Base-by-base conservation (phyloP, 1,140 invertebrate genomes). In the Dysdera silvatica region DNA sequence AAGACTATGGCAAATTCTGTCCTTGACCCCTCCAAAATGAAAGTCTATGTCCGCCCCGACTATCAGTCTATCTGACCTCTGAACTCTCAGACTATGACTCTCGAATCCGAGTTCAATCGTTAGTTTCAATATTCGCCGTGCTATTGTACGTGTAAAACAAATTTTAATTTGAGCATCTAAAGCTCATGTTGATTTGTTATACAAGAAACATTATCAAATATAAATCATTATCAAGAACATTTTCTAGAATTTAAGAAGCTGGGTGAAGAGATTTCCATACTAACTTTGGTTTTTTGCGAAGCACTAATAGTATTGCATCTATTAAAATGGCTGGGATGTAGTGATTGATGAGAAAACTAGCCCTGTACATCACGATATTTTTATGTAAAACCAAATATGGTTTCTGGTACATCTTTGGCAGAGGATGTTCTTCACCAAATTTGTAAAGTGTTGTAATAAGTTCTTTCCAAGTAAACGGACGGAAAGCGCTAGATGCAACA, bases 381-480 rank as follows among this genome's bases (percentile, higher is more conserved):
- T 66, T 64, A 18, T 67, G 65, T 12, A 66, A 59, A 23, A 18
- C 18, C 10, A 59, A 7, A 7, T 47, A 56, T 16, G 69, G 69
- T 16, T 56, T 67, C 16, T 66, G 65, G 37, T 63, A 70, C 14
- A 69, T n/a, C 48, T 71, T 66, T 2, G 47, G 61, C 6, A 57
- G 37, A 20, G 69, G 70, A 61, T 71, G 16, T 26, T 66, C 45
- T 5, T 64, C 16, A 10, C 60, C 24, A 26, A 70, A 45, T 4
- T 60, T 45, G 20, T 47, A 41, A 16, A 66, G 54, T 12, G 62
- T 47, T 2, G 56, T 20, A 18, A 43, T 52, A 23, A 69, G 52
- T 45, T 80, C 76, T 1, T 78, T 75, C 88, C 94, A 97, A 18
- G 80, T 83, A 77, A 95, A 91, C 10, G 91, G 45, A 28, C 48